A percentile compares a stretch with the other conserved stretches of the same genome.
Evolutionary conservation across 2,888 invertebrate species (phyloP).

Genomic region (Malacosoma neustria): DNA sequence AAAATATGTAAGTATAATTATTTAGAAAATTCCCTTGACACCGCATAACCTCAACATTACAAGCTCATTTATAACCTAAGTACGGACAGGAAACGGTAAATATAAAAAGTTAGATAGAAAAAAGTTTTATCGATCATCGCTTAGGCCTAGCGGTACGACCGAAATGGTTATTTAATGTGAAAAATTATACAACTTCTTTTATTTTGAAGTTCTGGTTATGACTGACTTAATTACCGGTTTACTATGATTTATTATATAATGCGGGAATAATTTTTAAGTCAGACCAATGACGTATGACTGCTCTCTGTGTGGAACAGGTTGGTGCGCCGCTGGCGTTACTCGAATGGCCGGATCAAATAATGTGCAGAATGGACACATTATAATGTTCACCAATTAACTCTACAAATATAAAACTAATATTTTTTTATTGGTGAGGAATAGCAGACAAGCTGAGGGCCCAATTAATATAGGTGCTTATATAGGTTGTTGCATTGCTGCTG

Average conservation of each 20-base stretch:
- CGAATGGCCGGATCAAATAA: slow-evolving; percentile 21
- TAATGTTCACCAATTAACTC: not conserved
- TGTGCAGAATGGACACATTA: slow-evolving; percentile 3
- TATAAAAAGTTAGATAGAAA: slow-evolving; percentile 14
- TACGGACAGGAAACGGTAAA: slow-evolving; percentile 24
- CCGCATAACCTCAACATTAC: slow-evolving; percentile 5
- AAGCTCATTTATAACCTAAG: slow-evolving; percentile 18
- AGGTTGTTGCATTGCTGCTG: too few species aligned
- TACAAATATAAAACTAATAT: not conserved
- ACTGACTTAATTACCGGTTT: slow-evolving; percentile 72
- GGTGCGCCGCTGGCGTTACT: slow-evolving; percentile 54
- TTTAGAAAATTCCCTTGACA: not conserved
- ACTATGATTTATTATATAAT: slow-evolving; percentile 73
- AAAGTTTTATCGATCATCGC: slow-evolving; percentile 51
- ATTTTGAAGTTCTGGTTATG: slow-evolving; percentile 62
- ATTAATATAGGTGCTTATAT: too few species aligned
- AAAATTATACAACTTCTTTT: slow-evolving; percentile 65
- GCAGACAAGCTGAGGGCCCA: too few species aligned
- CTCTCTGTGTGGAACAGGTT: slow-evolving; percentile 54
- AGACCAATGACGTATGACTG: slow-evolving; percentile 65
- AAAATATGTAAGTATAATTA: not conserved
- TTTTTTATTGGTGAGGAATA: too few species aligned
- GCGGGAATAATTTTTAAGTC: slow-evolving; percentile 64
- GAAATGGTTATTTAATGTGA: slow-evolving; percentile 69
- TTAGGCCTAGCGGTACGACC: slow-evolving; percentile 34